Evolutionary conservation across 2,797 vertebrate species (phyloP).

Genomic region (Tachyglossus aculeatus): DNA sequence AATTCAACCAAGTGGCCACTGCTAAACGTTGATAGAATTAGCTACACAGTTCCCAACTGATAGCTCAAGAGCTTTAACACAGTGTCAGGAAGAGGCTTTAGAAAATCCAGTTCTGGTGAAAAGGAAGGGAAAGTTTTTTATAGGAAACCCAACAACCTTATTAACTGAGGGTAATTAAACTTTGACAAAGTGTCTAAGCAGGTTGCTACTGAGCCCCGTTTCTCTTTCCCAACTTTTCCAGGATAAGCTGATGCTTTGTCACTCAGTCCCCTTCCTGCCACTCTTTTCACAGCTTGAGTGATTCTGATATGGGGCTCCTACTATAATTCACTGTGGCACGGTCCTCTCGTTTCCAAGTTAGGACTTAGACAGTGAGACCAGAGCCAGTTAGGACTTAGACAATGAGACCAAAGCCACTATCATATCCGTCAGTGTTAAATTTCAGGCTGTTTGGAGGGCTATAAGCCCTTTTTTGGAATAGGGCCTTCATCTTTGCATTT

Average conservation of each 20-base stretch:
- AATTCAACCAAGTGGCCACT: too few species aligned
- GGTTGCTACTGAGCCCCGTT: background rate
- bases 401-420: constrained; percentile 36
- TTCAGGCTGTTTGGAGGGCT: constrained; percentile 18
- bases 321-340: constrained; percentile 13
- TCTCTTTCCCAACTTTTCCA: constrained; percentile 21
- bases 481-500: constrained; percentile 31
- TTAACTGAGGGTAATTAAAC: background rate
- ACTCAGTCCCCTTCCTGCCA: background rate
- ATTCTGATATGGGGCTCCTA: background rate
- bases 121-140: background rate
- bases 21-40: too few species aligned
- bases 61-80: too few species aligned
- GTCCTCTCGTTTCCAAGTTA: background rate
- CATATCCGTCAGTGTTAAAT: constrained; percentile 29
- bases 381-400: constrained; percentile 29
- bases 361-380: constrained; percentile 25
- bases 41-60: too few species aligned
- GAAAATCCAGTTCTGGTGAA: background rate
- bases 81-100: background rate
- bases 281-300: background rate
- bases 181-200: background rate
- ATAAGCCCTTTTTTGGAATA: background rate
- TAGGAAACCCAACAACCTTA: background rate
- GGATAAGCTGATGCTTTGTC: background rate